Conservation (phyloP, 2,113 vertebrate species). For the Promerops cafer region DNA sequence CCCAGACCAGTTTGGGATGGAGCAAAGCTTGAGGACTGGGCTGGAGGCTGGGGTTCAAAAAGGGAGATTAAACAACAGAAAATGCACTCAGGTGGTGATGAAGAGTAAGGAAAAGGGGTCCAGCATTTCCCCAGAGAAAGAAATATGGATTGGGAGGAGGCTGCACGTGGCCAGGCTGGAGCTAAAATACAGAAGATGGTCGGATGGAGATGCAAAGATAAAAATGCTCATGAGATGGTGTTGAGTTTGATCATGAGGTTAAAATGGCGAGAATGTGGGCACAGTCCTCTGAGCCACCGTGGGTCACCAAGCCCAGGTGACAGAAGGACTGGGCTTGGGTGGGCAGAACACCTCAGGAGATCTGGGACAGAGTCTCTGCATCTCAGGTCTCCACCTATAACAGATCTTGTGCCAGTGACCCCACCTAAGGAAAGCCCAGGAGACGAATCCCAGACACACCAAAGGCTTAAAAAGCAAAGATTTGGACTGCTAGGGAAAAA, state of each 20-base stretch:
- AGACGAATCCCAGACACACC: neutral
- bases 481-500: neutral
- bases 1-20: neutral
- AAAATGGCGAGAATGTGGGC: too few relatives aligned
- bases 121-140: neutral
- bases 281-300: neutral
- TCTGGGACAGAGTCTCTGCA: neutral
- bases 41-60: neutral
- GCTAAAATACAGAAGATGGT: neutral
- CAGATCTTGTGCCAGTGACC: neutral
- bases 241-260: neutral
- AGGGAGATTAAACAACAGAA: neutral
- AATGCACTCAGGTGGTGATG: neutral
- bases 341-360: neutral
- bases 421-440: neutral
- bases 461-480: neutral
- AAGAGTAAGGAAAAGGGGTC: neutral
- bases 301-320: neutral
- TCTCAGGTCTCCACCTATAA: neutral
- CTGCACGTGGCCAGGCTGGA: neutral
- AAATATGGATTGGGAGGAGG: neutral
- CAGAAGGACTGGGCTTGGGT: neutral
- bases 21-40: neutral
- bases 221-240: too few relatives aligned
- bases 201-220: neutral